A percentile compares a stretch with the other conserved stretches of the same genome.
Evolutionary conservation across 92 coral and sea anemone species (phyloP).

Genomic region (Paramuricea clavata): DNA sequence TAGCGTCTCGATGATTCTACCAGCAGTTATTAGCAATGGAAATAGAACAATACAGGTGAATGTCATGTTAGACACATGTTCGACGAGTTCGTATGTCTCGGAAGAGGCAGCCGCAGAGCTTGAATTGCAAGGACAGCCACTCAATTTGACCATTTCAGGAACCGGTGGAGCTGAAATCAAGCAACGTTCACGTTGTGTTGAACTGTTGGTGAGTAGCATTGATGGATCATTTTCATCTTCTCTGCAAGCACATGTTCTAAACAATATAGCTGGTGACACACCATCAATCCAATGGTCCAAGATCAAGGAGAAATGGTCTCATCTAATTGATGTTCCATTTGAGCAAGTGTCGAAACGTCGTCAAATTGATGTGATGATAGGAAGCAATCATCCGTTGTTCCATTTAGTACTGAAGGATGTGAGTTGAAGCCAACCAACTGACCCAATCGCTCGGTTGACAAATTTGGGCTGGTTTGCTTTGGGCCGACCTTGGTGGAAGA

Average conservation of each 20-base stretch:
- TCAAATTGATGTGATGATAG: slow-evolving; percentile 59
- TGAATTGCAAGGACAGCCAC: too few relatives aligned
- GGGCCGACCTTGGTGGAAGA: slow-evolving; percentile 71
- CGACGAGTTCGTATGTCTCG: too few relatives aligned
- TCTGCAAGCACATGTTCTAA: slow-evolving; percentile 45
- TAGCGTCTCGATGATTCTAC: too few relatives aligned
- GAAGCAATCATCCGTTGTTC: slow-evolving; percentile 71
- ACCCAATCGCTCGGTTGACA: slow-evolving; percentile 68
- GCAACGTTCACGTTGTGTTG: too few relatives aligned
- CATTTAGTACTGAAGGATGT: slow-evolving; percentile 60
- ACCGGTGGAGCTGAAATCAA: too few relatives aligned
- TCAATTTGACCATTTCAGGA: too few relatives aligned
- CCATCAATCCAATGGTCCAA: slow-evolving; percentile 65
- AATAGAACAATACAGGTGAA: too few relatives aligned
- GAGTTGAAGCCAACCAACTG: slow-evolving; percentile 48
- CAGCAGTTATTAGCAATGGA: too few relatives aligned
- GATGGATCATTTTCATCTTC: slow-evolving; percentile 19
- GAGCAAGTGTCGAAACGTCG: background rate
- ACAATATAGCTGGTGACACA: slow-evolving; percentile 64
- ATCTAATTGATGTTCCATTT: slow-evolving; percentile 37
- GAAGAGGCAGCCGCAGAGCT: too few relatives aligned
- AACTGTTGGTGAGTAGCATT: too few relatives aligned
- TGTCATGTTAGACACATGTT: too few relatives aligned
- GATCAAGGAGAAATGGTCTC: slow-evolving; percentile 65
- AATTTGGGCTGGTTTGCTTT: slow-evolving; percentile 72